Evolutionary conservation across 2,888 invertebrate species (phyloP), one percentile per base, ranked within the genome.

Genomic region (Andrena praecox): DNA sequence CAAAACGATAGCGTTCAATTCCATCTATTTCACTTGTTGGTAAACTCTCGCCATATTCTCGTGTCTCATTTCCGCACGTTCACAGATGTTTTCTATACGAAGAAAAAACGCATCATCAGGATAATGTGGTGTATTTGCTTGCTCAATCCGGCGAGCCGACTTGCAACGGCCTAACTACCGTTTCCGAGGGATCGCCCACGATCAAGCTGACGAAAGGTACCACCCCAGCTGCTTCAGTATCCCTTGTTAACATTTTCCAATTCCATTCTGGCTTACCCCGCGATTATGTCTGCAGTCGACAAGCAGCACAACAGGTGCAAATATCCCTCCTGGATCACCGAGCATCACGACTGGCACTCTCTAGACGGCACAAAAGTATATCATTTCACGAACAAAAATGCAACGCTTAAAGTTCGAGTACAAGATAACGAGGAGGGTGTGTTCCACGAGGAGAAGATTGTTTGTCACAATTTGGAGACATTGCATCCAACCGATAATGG

Each of bases 81-180:
- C 24, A 5, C 94, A 96, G 96, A 88, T 98, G 98, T 90, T 98
- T 98, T 94, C 96, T 98, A 81, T 97, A 97, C 94, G 96, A 96
- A 90, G 94, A 94, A 87, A 94, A 89, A 87, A 90, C 80, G 77
- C 94, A 94, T 74, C 93, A 91, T 52, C 91, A 91, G 16, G 94
- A 93, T 4, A 94, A 94, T 81, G 95, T 95, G 85, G 95, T 95
- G 1, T 97, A 97, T 92, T 95, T 95, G 82, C 95, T 97, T 0
- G 97, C 97, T 0, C 97, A 97, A 92, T 97, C 97, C 0, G 97
- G 96, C 0, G 97, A 97, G 92, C 97, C 97, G 12, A 97, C 97
- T 0, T 97, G 97, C 93, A 96, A 96, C 87, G 97, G 97, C 0
- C 94, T 97, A 24, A 96, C 96, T 20, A 96, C 96, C 0, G 96